A percentile compares a stretch with the other conserved stretches of the same genome.
These are phyloP conservation scores for Machimus atricapillus DNA, from an alignment of 2,888 invertebrate genomes.

Conservation along the genomic window DNA sequence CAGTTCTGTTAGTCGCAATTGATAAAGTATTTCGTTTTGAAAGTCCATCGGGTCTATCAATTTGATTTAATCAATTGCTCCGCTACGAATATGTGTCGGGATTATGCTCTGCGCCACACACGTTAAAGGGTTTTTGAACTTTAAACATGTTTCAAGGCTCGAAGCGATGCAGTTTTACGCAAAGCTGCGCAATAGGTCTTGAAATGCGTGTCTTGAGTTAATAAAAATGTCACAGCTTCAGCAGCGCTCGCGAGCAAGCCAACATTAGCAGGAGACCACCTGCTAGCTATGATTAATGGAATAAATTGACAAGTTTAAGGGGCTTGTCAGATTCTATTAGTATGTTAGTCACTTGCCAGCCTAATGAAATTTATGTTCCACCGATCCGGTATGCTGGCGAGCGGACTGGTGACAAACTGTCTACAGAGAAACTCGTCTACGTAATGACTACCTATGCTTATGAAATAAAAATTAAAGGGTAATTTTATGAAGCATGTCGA, in stretches of 20 bases:
- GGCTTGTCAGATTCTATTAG: conserved; percentile 33
- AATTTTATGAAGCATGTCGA: background rate
- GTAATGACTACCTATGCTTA: background rate
- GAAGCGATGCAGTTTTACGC: conserved; percentile 8
- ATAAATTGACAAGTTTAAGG: conserved; percentile 38
- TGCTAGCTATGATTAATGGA: conserved; percentile 32
- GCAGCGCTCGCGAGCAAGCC: background rate
- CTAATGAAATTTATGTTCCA: background rate
- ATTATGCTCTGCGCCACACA: background rate
- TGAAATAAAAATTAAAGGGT: background rate
- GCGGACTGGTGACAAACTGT: conserved; percentile 19
- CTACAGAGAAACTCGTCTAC: background rate
- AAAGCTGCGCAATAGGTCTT: conserved; percentile 21
- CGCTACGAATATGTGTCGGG: background rate
- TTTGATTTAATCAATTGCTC: conserved; percentile 19
- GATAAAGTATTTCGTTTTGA: background rate
- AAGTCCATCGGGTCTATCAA: background rate
- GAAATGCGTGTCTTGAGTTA: conserved; percentile 18
- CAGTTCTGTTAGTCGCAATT: background rate
- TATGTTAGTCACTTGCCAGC: conserved; percentile 23
- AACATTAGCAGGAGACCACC: conserved; percentile 4
- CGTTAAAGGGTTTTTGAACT: conserved; percentile 36
- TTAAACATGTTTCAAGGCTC: conserved; percentile 34
- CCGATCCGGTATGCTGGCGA: background rate
- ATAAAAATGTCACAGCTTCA: conserved; percentile 27